These are phyloP conservation scores for Xanthorhoe designata DNA, from an alignment of 2,888 invertebrate species.

Conservation along the genomic window DNA sequence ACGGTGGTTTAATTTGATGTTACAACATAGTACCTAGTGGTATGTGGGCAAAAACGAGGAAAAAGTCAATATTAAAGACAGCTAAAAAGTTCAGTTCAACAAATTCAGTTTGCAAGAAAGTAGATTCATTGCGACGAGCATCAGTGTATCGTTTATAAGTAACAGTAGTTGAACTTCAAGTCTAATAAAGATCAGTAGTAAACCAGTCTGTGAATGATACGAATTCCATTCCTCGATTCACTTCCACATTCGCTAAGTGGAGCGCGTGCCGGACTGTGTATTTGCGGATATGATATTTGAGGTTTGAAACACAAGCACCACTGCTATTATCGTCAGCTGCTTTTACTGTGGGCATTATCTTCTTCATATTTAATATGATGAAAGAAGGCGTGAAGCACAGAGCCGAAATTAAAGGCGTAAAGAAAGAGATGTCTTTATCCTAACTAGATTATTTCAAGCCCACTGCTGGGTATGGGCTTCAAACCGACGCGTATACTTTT, in stretches of 20 bases:
- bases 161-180: slow-evolving; percentile 3
- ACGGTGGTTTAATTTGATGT: background rate
- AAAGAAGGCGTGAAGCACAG: too few species aligned
- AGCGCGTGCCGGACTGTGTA: slow-evolving; percentile 27
- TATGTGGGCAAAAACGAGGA: too few species aligned
- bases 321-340: background rate
- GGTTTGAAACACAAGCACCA: slow-evolving; percentile 24
- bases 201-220: slow-evolving; percentile 29
- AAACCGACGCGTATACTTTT: too few species aligned
- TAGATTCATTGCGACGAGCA: background rate
- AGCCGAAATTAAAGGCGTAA: too few species aligned
- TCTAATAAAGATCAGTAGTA: slow-evolving; percentile 20
- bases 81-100: background rate
- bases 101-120: background rate
- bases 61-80: background rate
- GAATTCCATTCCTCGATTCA: slow-evolving; percentile 29
- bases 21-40: background rate
- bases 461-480: too few species aligned
- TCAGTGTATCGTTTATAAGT: background rate
- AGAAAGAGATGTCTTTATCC: too few species aligned
- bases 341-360: background rate
- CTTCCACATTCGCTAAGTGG: slow-evolving; percentile 34
- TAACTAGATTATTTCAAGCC: too few species aligned
- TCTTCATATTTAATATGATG: background rate
- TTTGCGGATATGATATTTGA: slow-evolving; percentile 40